Conservation (phyloP, 2,113 vertebrate genomes). For the Clarias magur region DNA sequence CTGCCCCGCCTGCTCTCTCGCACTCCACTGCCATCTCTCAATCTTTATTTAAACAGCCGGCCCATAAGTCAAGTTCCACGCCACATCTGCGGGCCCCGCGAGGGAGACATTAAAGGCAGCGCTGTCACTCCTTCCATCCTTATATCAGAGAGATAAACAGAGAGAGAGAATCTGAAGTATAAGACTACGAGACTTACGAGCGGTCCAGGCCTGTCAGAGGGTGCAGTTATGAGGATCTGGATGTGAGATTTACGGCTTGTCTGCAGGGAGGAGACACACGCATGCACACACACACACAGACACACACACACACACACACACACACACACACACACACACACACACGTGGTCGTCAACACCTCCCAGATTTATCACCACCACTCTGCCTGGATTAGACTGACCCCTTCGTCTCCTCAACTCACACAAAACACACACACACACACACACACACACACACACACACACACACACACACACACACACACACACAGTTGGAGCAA, state of each 20-base stretch:
- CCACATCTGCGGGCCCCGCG: slow-evolving; percentile 32
- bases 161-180: slow-evolving; percentile 46
- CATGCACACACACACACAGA: background rate
- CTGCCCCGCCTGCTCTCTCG: background rate
- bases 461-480: slow-evolving; percentile 5
- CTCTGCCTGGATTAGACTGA: slow-evolving; percentile 18
- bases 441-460: background rate
- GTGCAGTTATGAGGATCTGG: slow-evolving; percentile 62
- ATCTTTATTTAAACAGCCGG: slow-evolving; percentile 54
- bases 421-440: background rate
- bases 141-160: slow-evolving; percentile 37
- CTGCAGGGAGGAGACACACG: slow-evolving; percentile 24
- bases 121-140: slow-evolving; percentile 42
- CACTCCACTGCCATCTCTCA: slow-evolving; percentile 40
- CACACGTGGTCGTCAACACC: background rate
- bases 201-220: slow-evolving; percentile 61
- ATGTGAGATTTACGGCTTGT: slow-evolving; percentile 59
- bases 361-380: slow-evolving; percentile 50
- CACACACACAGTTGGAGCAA: background rate
- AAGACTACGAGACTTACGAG: slow-evolving; percentile 52
- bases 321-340: slow-evolving; percentile 15
- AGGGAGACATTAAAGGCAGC: slow-evolving; percentile 50
- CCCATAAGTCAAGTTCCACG: slow-evolving; percentile 51
- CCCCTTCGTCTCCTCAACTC: background rate
- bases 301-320: background rate